Evolutionary conservation across 2,797 vertebrate species (phyloP), one percentile per base, ranked within the genome.

Genomic region (Sebastes umbrosus): DNA sequence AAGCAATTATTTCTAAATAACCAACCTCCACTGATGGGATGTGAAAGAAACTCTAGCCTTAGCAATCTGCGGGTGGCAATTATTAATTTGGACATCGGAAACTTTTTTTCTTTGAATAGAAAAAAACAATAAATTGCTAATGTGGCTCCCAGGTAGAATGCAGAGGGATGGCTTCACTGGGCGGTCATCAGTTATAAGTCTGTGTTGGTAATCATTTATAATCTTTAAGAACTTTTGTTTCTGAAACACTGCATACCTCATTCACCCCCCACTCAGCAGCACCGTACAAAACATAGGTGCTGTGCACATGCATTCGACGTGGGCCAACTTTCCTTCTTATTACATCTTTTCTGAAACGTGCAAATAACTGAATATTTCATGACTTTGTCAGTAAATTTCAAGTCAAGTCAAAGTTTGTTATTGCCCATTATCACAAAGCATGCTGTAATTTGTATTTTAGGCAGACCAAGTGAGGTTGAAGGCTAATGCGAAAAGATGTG

Each of bases 1-100:
- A 90, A 87, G 73, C 84, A 88, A 87, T 91, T 83, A 88, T 82
- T 84, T 80, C 57, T 25, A 69, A 82, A 82, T 80, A 50, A 73
- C 73, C 67, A 76, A 83, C 82, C 68, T 72, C 69, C 5, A 20
- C 68, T 54, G 68, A 57, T 52, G 8, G 32, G 70, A 77, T 76
- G 43, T 68, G 69, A 80, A 76, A 75, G 54, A 86, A 72, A 77
- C 27, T 64, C 54, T 16, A 65, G 76, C 62, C 34, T 32, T 39
- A 27, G 55, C 63, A 68, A 79, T 80, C 73, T 85, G 50, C 27
- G 24, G 36, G 54, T 18, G 11, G 39, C 76, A 84, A 80, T 86
- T 80, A 82, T 84, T 78, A 2, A 29, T 72, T 72, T 79, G 34
- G 54, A 81, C 69, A 75, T 65, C 32, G 13, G n/a, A 65, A 72